phyloP scores from a whole-genome alignment of 2,113 vertebrate species.

The Hystrix brachyura region DNA sequence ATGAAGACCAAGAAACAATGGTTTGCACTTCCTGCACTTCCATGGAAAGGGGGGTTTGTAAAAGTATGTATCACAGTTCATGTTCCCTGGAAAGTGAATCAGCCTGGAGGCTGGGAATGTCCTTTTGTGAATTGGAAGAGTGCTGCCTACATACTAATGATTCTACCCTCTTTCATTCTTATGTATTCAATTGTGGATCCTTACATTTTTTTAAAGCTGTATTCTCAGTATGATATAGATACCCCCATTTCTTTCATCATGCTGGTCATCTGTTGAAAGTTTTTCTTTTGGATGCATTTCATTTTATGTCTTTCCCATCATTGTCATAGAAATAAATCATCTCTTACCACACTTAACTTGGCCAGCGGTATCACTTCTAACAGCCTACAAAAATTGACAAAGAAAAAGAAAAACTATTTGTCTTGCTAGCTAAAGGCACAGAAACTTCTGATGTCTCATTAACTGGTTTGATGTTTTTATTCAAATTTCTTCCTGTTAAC shows the following conservation, averaged over 20 bases:
- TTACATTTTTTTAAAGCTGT: not conserved
- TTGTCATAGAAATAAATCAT: not conserved
- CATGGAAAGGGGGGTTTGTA: not conserved
- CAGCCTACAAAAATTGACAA: not conserved
- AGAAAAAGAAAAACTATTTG: not conserved
- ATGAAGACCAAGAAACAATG: not conserved
- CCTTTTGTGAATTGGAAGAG: not conserved
- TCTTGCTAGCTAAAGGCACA: not conserved
- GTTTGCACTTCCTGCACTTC: not conserved
- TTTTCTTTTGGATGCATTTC: not conserved
- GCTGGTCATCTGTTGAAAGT: not conserved
- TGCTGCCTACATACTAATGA: not conserved
- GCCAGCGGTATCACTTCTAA: not conserved
- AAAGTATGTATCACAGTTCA: not conserved
- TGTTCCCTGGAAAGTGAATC: not conserved
- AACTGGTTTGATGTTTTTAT: not conserved
- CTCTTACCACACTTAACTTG: rapidly evolving
- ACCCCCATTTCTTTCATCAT: not conserved
- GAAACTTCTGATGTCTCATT: not conserved
- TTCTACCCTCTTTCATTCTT: not conserved
- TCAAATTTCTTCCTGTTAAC: not conserved
- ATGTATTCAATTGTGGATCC: not conserved
- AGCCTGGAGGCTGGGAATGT: not conserved
- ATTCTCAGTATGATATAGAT: not conserved
- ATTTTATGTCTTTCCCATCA: not conserved